These are phyloP conservation scores for Cavia aperea DNA, from an alignment of 2,113 vertebrate species.

Conservation along the genomic window DNA sequence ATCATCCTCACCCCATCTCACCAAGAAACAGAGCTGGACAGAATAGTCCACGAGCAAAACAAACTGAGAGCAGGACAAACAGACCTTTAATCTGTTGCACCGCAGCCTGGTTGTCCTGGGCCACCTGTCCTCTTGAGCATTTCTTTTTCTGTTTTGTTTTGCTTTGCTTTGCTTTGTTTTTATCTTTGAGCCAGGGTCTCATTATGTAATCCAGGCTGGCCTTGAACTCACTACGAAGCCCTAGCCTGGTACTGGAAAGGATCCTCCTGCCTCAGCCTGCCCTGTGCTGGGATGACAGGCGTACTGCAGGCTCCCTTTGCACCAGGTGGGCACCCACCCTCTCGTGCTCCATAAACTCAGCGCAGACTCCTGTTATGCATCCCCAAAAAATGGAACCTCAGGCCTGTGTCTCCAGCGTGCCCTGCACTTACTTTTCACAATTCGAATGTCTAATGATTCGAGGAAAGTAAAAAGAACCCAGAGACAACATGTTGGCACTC, in stretches of 20 bases:
- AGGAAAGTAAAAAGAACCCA: background rate
- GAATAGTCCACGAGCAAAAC: background rate
- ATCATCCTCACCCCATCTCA: background rate
- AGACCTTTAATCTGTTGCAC: background rate
- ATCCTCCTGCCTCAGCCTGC: background rate
- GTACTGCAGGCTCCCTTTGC: rapidly evolving
- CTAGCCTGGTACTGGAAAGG: background rate
- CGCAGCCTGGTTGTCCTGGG: background rate
- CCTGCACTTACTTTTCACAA: background rate
- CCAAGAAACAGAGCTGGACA: background rate
- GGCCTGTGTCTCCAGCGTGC: background rate
- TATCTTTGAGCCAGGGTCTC: background rate
- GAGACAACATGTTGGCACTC: rapidly evolving
- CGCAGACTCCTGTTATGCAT: background rate
- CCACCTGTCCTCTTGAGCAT: rapidly evolving
- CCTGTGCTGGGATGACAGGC: background rate
- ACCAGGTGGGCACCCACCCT: rapidly evolving
- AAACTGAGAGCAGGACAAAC: background rate
- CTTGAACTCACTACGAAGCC: background rate
- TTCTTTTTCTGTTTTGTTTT: no score
- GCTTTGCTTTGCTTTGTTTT: background rate
- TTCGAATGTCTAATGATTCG: background rate
- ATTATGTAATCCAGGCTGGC: background rate
- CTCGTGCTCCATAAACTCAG: background rate
- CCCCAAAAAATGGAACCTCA: background rate